Evolutionary conservation across 2,797 vertebrate genomes (phyloP).

Genomic region (Perodicticus potto): DNA sequence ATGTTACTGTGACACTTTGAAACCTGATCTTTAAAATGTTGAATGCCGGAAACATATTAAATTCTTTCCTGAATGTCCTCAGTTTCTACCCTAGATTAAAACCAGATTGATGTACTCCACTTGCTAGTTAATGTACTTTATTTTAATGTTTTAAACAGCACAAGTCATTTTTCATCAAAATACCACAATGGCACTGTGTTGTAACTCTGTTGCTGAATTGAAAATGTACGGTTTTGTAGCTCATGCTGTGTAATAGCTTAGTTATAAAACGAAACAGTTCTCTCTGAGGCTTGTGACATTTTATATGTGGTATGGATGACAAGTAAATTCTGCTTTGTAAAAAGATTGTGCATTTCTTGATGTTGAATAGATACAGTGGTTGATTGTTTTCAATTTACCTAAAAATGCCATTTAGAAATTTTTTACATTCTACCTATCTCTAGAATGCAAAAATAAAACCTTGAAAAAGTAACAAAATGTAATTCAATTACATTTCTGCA

Average conservation of each 20-base stretch:
- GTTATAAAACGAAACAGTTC: slow-evolving; percentile 81
- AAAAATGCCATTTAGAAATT: background rate
- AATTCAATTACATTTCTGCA: background rate
- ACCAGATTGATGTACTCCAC: slow-evolving; percentile 79
- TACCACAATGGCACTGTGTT: slow-evolving; percentile 79
- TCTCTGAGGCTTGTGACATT: slow-evolving; percentile 76
- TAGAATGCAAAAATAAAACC: background rate
- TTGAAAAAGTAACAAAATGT: background rate
- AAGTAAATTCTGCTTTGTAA: slow-evolving; percentile 83
- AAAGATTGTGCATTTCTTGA: slow-evolving; percentile 62
- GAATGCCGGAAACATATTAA: background rate
- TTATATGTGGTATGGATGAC: slow-evolving; percentile 80
- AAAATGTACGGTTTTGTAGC: slow-evolving; percentile 83
- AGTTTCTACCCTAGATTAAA: slow-evolving; percentile 77
- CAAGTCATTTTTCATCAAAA: slow-evolving; percentile 82
- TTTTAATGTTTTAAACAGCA: slow-evolving; percentile 81
- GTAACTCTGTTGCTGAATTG: slow-evolving; percentile 75
- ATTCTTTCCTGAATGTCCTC: slow-evolving; percentile 68
- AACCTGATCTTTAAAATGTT: slow-evolving; percentile 72
- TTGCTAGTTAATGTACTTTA: slow-evolving; percentile 82
- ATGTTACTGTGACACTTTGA: slow-evolving; percentile 75
- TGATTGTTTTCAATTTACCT: background rate
- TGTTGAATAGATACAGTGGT: background rate
- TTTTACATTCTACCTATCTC: no score
- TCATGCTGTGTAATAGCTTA: slow-evolving; percentile 73